phyloP scores from a whole-genome alignment of 2,888 invertebrate genomes.

The Dromius quadrimaculatus region DNA sequence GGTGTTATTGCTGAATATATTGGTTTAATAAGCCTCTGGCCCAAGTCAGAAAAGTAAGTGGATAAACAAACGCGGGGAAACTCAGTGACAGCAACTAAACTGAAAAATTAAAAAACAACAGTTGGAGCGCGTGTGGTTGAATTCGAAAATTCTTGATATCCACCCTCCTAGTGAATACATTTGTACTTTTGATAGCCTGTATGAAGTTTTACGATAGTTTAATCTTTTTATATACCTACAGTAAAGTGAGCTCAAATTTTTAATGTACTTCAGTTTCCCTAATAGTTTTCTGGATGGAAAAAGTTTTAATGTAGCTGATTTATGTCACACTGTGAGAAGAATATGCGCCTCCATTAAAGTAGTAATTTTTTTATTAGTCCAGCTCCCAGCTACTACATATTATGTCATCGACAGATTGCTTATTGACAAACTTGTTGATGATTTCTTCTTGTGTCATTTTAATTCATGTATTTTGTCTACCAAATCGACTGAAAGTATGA shows the following conservation, averaged over 20 bases:
- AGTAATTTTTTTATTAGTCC: no score
- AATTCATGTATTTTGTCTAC: no score
- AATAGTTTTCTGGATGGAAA: slow-evolving; percentile 12
- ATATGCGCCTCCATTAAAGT: not conserved
- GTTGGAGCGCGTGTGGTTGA: not conserved
- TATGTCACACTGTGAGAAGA: not conserved
- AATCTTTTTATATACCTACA: not conserved
- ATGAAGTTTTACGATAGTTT: slow-evolving; percentile 4
- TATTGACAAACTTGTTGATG: no score
- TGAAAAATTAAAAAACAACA: not conserved
- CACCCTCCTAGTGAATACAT: not conserved
- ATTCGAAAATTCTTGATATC: not conserved
- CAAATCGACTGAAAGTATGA: no score
- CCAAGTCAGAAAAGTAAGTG: no score
- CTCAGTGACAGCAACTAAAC: not conserved
- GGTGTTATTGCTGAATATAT: slow-evolving; percentile 15
- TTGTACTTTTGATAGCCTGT: not conserved
- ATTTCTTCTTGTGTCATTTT: no score
- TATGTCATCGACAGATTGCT: no score
- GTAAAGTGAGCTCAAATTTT: slow-evolving; percentile 6
- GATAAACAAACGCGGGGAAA: no score
- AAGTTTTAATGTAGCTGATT: slow-evolving; percentile 8
- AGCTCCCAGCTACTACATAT: no score
- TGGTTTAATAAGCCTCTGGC: no score
- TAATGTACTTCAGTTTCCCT: slow-evolving; percentile 17